Evolutionary conservation across 2,797 vertebrate genomes (phyloP).

Genomic region (Denticeps clupeoides): DNA sequence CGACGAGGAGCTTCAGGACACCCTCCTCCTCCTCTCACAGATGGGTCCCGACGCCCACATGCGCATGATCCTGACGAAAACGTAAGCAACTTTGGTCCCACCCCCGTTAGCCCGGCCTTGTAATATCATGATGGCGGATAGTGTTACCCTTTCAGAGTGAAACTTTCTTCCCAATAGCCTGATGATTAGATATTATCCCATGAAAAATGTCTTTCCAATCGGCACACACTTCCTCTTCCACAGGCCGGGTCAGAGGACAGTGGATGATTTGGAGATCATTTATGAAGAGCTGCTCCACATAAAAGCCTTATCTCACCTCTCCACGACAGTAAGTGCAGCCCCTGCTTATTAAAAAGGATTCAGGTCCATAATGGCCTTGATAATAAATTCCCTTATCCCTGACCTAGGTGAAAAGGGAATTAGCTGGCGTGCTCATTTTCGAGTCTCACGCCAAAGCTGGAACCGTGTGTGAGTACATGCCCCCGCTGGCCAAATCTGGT

Average conservation of each 20-base stretch:
- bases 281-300: slow-evolving; percentile 96
- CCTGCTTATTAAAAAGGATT: background rate
- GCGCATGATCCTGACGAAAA: slow-evolving; percentile 95
- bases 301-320: slow-evolving; percentile 93
- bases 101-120: too few species aligned
- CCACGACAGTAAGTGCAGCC: slow-evolving; percentile 77
- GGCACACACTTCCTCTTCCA: slow-evolving; percentile 20
- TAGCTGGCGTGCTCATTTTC: slow-evolving; percentile 90
- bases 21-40: slow-evolving; percentile 83
- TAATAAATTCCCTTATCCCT: background rate
- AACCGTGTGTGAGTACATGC: slow-evolving; percentile 82
- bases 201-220: background rate
- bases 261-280: slow-evolving; percentile 92
- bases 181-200: slow-evolving; percentile 1
- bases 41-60: slow-evolving; percentile 93
- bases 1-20: slow-evolving; percentile 89
- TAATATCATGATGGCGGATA: too few species aligned
- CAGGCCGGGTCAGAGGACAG: slow-evolving; percentile 84
- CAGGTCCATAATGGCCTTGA: background rate
- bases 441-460: slow-evolving; percentile 93
- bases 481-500: background rate
- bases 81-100: slow-evolving; percentile 61
- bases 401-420: slow-evolving; percentile 82
- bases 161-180: background rate
- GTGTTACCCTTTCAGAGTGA: background rate